Conservation (phyloP, 2,113 vertebrate species). For the Sceloporus undulatus region DNA sequence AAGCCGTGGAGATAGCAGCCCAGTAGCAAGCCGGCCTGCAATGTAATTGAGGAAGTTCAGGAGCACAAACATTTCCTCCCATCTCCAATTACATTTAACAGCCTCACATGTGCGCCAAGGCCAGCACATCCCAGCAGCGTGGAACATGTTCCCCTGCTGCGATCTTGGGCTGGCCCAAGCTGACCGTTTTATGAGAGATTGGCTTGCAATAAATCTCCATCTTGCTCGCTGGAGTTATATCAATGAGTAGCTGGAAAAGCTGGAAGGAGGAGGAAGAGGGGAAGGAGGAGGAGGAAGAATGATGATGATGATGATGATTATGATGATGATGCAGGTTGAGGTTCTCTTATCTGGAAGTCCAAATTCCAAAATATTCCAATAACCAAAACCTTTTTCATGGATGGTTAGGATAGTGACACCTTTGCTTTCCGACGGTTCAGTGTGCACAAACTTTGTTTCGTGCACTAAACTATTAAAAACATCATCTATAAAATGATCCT, state of each 20-base stretch:
- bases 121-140: not conserved
- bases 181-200: not conserved
- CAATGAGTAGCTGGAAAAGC: not conserved
- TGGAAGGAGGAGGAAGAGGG: not conserved
- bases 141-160: not conserved
- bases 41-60: not conserved
- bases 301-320: too few species aligned
- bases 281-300: not conserved
- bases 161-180: not conserved
- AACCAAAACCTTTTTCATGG: too few species aligned
- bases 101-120: not conserved
- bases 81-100: not conserved
- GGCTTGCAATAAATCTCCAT: not conserved
- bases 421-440: too few species aligned
- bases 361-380: too few species aligned
- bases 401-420: too few species aligned
- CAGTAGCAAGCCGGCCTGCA: not conserved
- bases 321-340: too few species aligned
- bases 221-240: not conserved
- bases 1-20: not conserved
- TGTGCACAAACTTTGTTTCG: too few species aligned
- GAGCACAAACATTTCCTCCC: conserved; percentile 12
- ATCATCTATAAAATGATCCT: too few species aligned
- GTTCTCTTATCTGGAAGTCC: too few species aligned
- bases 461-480: too few species aligned